phyloP scores from a whole-genome alignment of 2,797 vertebrate species.

The Sebastes kiyomatsui region DNA sequence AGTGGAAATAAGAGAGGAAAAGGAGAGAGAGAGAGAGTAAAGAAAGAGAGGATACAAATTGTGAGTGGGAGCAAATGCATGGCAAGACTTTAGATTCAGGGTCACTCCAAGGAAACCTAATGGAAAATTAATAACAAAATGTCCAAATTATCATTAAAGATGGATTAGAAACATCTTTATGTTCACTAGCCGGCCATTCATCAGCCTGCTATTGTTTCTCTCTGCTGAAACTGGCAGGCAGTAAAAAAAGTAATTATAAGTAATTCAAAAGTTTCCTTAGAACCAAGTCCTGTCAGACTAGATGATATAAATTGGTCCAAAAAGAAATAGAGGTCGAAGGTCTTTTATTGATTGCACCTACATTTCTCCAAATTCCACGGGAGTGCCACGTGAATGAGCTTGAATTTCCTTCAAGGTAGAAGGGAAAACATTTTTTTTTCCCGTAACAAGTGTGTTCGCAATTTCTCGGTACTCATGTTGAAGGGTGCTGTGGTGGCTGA shows the following conservation, averaged over 20 bases:
- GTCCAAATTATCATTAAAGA: slow-evolving; percentile 55
- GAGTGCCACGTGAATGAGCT: neutral
- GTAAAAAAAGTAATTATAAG: slow-evolving; percentile 39
- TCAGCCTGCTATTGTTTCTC: slow-evolving; percentile 8
- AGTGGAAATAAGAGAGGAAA: neutral
- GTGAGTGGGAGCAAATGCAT: neutral
- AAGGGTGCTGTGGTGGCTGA: neutral
- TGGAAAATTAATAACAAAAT: slow-evolving; percentile 51
- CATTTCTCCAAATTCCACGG: neutral
- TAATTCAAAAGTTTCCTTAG: slow-evolving; percentile 27
- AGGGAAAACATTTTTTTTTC: neutral
- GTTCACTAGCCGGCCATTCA: slow-evolving; percentile 33
- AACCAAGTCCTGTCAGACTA: slow-evolving; percentile 14
- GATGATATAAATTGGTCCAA: slow-evolving; percentile 12
- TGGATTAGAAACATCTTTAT: slow-evolving; percentile 55
- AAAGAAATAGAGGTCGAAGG: slow-evolving; percentile 1
- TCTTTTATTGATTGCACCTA: slow-evolving; percentile 14
- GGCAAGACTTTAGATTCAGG: slow-evolving; percentile 31
- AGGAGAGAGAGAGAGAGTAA: neutral
- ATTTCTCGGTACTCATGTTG: neutral
- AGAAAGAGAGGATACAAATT: neutral
- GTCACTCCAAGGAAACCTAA: slow-evolving; percentile 41
- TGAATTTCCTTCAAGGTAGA: neutral
- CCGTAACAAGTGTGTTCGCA: neutral
- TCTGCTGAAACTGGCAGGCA: neutral